Evolutionary conservation across 2,797 vertebrate genomes (phyloP).

Genomic region (Lithobates sylvaticus): DNA sequence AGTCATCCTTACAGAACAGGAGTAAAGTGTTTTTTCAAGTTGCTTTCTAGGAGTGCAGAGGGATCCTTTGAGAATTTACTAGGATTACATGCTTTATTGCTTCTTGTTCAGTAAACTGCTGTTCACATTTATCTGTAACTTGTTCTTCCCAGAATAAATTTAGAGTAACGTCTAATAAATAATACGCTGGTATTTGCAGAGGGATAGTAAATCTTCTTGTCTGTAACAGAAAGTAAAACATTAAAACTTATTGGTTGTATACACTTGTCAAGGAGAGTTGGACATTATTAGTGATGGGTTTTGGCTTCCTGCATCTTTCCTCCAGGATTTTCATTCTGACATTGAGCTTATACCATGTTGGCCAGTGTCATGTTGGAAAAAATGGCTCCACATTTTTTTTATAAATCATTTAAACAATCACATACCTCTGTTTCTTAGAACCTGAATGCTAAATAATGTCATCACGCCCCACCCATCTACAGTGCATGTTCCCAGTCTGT

Average conservation of each 20-base stretch:
- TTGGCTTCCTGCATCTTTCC: slow-evolving; percentile 27
- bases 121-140: slow-evolving; percentile 59
- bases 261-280: slow-evolving; percentile 22
- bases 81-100: slow-evolving; percentile 61
- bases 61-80: slow-evolving; percentile 58
- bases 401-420: background rate
- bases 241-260: slow-evolving; percentile 46
- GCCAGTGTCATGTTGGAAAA: background rate
- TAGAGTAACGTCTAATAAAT: slow-evolving; percentile 58
- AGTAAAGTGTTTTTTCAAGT: slow-evolving; percentile 56
- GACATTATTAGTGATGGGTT: slow-evolving; percentile 5
- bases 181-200: slow-evolving; percentile 44
- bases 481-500: background rate
- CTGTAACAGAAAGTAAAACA: slow-evolving; percentile 52
- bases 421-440: background rate
- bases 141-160: slow-evolving; percentile 60
- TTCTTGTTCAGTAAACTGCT: slow-evolving; percentile 61
- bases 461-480: background rate
- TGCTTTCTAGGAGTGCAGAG: slow-evolving; percentile 46
- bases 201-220: slow-evolving; percentile 57
- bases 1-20: slow-evolving; percentile 42
- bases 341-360: background rate
- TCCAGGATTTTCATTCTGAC: slow-evolving; percentile 11
- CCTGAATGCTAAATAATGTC: background rate
- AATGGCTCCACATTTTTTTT: background rate